A percentile compares a stretch with the other conserved stretches of the same genome.
phyloP scores from a whole-genome alignment of 2,888 invertebrate species.

The Limenitis camilla region DNA sequence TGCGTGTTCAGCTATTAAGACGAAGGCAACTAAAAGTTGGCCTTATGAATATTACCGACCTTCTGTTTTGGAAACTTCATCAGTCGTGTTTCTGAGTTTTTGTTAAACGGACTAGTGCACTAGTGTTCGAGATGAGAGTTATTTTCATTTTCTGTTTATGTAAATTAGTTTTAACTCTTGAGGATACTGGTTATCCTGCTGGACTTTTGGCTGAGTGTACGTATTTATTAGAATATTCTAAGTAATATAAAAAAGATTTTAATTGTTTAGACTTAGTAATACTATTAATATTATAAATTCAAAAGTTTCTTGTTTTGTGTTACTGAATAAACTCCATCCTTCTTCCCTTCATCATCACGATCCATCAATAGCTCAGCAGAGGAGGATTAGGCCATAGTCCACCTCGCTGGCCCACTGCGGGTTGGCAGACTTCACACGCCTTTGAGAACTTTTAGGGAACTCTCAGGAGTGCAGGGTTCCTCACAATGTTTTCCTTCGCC shows the following conservation, averaged over 20 bases:
- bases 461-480: too few species aligned
- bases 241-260: not conserved
- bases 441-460: too few species aligned
- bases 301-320: too few species aligned
- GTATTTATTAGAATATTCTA: constrained; percentile 22
- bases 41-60: constrained; percentile 26
- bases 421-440: too few species aligned
- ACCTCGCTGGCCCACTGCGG: too few species aligned
- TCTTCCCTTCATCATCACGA: too few species aligned
- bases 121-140: constrained; percentile 16
- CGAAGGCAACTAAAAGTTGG: constrained; percentile 14
- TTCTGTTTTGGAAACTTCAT: constrained; percentile 37
- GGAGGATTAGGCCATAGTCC: too few species aligned
- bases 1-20: constrained; percentile 18
- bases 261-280: too few species aligned
- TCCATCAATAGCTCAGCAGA: too few species aligned
- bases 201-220: constrained; percentile 59
- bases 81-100: constrained; percentile 37
- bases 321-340: too few species aligned
- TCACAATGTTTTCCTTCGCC: too few species aligned
- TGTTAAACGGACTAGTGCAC: constrained; percentile 32
- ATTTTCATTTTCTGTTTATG: constrained; percentile 23
- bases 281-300: too few species aligned
- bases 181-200: constrained; percentile 47
- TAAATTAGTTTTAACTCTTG: constrained; percentile 26